phyloP scores from a whole-genome alignment of 1,140 invertebrate genomes.

The Whitmania pigra region DNA sequence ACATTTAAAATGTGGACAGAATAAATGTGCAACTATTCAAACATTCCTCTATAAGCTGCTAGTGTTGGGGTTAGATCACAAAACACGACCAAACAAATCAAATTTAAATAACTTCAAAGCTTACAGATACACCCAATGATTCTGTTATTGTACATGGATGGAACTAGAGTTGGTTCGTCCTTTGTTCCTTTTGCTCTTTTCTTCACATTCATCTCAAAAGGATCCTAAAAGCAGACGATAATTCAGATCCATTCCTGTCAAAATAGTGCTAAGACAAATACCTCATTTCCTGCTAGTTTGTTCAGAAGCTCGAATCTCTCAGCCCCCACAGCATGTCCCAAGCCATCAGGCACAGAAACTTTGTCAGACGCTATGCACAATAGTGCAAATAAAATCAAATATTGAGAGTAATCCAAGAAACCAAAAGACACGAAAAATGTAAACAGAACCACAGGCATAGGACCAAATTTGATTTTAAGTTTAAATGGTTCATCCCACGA shows the following conservation, averaged over 20 bases:
- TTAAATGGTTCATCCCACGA: too few species aligned
- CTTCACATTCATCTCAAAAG: slow-evolving; percentile 67
- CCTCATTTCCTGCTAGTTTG: slow-evolving; percentile 67
- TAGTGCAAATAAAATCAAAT: not conserved
- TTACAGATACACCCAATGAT: slow-evolving; percentile 85
- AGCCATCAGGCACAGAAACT: slow-evolving; percentile 52
- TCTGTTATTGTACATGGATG: slow-evolving; percentile 72
- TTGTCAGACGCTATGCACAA: slow-evolving; percentile 29
- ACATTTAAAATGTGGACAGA: too few species aligned
- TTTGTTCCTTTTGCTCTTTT: slow-evolving; percentile 69
- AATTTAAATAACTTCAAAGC: slow-evolving; percentile 23
- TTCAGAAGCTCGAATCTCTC: slow-evolving; percentile 79
- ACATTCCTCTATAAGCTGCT: too few species aligned
- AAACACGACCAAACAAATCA: not conserved
- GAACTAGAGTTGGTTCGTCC: slow-evolving; percentile 72
- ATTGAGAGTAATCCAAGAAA: too few species aligned
- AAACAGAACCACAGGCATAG: too few species aligned
- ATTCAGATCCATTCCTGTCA: not conserved
- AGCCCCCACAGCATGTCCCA: slow-evolving; percentile 81
- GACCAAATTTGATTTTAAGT: too few species aligned
- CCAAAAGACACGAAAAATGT: too few species aligned
- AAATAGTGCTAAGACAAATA: slow-evolving; percentile 38
- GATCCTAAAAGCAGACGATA: slow-evolving; percentile 52
- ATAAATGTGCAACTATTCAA: too few species aligned
- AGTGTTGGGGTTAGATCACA: too few species aligned